These are phyloP conservation scores for Clitarchus hookeri DNA, from an alignment of 2,888 invertebrate genomes.

Conservation along the genomic window DNA sequence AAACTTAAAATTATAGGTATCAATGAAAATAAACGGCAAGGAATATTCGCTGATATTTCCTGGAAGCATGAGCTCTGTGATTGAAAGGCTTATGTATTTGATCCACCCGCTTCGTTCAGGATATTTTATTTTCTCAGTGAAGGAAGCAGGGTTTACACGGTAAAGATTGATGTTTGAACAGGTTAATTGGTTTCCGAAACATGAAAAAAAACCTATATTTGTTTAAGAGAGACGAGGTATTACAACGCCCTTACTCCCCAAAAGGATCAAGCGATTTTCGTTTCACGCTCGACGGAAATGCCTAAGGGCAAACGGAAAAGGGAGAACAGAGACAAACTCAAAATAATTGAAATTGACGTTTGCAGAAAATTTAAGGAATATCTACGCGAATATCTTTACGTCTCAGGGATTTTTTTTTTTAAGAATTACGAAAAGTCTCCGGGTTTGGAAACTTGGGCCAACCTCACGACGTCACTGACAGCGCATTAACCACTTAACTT, in stretches of 20 bases:
- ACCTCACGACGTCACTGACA: too few species aligned
- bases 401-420: too few species aligned
- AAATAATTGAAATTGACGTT: too few species aligned
- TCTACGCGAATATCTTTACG: too few species aligned
- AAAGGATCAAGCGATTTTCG: not conserved
- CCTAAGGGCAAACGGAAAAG: not conserved
- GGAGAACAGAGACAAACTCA: not conserved
- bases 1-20: too few species aligned
- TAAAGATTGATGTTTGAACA: conserved; percentile 1
- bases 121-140: not conserved
- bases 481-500: too few species aligned
- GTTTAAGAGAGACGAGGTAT: not conserved
- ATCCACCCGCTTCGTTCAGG: not conserved
- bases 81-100: not conserved
- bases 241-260: not conserved
- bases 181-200: not conserved
- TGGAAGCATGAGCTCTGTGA: too few species aligned
- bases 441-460: too few species aligned
- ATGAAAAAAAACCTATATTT: not conserved
- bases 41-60: too few species aligned
- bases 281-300: not conserved
- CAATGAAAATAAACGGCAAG: too few species aligned
- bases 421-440: too few species aligned
- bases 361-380: too few species aligned
- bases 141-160: not conserved